Percentiles rank a stretch among this genome's conserved stretches.
Evolutionary conservation across 1,140 invertebrate species (phyloP).

Genomic region (Gerris buenoi): DNA sequence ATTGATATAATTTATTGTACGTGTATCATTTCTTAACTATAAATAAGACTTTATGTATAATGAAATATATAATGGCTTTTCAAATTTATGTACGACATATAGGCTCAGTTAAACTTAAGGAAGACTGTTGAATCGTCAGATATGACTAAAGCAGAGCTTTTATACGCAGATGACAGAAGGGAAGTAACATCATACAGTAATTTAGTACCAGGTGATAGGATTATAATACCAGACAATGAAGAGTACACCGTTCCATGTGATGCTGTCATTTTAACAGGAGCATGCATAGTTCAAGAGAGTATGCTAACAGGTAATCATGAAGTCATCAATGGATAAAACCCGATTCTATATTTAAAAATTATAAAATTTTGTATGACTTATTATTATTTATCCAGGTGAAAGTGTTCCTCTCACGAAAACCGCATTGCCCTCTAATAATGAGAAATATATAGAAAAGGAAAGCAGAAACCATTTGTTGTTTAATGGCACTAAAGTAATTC

Average conservation of each 20-base stretch:
- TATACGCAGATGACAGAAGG: conserved; percentile 28
- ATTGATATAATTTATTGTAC: too few relatives aligned
- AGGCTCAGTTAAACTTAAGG: conserved; percentile 57
- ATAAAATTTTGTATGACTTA: too few relatives aligned
- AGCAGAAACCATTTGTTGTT: conserved; percentile 70
- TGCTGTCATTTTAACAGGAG: conserved; percentile 72
- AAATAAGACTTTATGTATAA: too few relatives aligned
- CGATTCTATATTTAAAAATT: too few relatives aligned
- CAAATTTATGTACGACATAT: too few relatives aligned
- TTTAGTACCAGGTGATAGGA: conserved; percentile 87
- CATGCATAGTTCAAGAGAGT: conserved; percentile 87
- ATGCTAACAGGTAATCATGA: conserved; percentile 72
- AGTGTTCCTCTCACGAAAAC: conserved; percentile 84
- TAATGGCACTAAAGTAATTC: conserved; percentile 34
- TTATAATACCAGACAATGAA: conserved; percentile 67
- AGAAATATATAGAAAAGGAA: conserved; percentile 57
- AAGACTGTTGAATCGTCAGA: conserved; percentile 51
- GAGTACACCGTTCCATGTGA: conserved; percentile 81
- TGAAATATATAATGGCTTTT: too few relatives aligned
- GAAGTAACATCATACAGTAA: conserved; percentile 22
- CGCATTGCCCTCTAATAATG: conserved; percentile 51
- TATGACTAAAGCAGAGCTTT: conserved; percentile 34
- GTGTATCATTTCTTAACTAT: too few relatives aligned
- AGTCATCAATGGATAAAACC: neutral
- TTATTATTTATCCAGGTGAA: conserved; percentile 27